Base-by-base conservation (phyloP, 2,888 invertebrate genomes). In the Drosophila nigricruria region DNA sequence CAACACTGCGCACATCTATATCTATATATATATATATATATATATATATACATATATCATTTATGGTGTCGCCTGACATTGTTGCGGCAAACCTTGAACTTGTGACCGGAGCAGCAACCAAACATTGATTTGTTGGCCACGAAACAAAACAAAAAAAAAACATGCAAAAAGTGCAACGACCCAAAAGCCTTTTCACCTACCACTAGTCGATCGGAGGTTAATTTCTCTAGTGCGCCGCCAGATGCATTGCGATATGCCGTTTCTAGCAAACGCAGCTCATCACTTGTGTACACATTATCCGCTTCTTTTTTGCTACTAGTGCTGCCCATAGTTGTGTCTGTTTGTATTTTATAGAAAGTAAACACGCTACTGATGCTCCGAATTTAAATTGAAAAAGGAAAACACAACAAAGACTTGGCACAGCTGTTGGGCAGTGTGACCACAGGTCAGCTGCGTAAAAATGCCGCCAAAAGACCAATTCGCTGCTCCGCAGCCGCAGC, bases 241-340 rank as follows among this genome's bases (percentile, higher is more conserved):
- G 85, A 80, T 3, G 84, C 77, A 42, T 83, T 77, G 10, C 86
- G 87, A 68, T 90, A 91, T 9, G 91, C 89, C 2, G 78, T 75
- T 43, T 91, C 91, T 60, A 91, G 64, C 32, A 90, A 73, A 45
- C 90, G 88, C 23, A 89, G 40, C 61, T 92, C 91, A 3, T 92
- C 92, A 0, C 78, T 40, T 5, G 90, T 90, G 62, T 85, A 91
- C 54, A 88, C 54, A 68, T 76, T 88, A 27, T 86, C 86, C 67
- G 73, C 62, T 40, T 88, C 86, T 30, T 75, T 79, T 70, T 85
- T 86, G 50, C 83, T 65, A 57, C 66, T 79, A 12, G 76, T 63
- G 38, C 88, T 86, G 6, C 86, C 86, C 86, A 86, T 86, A 34
- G 42, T 65, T 42, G 18, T 30, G 30, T 42, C 8, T 52, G 65